Base-by-base conservation (phyloP, 2,113 vertebrate genomes). In the Ciconia maguari region DNA sequence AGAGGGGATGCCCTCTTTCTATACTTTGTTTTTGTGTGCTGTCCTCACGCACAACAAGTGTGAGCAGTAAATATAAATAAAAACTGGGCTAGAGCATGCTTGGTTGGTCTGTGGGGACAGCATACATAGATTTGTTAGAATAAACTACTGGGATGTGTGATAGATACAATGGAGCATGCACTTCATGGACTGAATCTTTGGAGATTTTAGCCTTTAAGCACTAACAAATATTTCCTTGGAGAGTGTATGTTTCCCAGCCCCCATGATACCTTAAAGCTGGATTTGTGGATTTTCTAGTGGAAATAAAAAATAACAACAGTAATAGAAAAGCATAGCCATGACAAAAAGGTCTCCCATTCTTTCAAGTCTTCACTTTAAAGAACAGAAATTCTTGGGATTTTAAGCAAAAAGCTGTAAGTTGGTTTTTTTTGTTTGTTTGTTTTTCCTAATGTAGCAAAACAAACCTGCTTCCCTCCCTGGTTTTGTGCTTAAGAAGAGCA, bases 401-500 rank as follows among this genome's bases (percentile, higher is more conserved):
- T 54, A 34, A 90, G 29, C 30, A 70, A 85, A 36, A 11, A 72
- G 14, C 24, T 83, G 3, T 54, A 48, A 62, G 44, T 55, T 46
- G 44, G 8, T 8, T 19, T 19, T 9, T 46, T 19, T 19, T 46
- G 8, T 66, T 19, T 46, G 8, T 66, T 38, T 38, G 38, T 82
- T 51, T 51, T 76, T 89, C 52, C 24, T 48, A 16, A 64, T 30
- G 29, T 34, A 91, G 44, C 18, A 76, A 79, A 83, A 24, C 34
- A 44, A 75, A 52, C 38, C 16, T 62, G 16, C 38, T 79, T 68
- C 65, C 36, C 9, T 68, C 48, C 34, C 11, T 41, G 13, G 15
- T 89, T 80, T 89, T 82, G 17, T 65, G 20, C 81, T 87, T 60
- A 71, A 87, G 54, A 79, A 30, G n/a, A 85, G 49, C 34, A 83